A percentile compares a stretch with the other conserved stretches of the same genome.
Conservation (phyloP, 2,888 invertebrate genomes). For the Rhagonycha lutea region DNA sequence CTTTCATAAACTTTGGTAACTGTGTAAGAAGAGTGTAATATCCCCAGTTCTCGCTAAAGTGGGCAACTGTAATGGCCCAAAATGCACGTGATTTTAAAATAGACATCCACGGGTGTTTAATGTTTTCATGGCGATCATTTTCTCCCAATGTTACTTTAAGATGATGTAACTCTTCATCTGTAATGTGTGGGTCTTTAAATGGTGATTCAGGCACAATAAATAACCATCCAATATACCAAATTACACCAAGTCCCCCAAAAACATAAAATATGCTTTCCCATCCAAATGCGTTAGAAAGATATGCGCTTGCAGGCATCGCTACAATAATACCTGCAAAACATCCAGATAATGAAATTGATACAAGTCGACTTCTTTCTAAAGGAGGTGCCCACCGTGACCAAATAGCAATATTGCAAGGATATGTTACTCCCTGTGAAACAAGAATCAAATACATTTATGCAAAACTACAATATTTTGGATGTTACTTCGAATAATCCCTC, state of each 20-base stretch:
- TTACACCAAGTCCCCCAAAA: constrained; percentile 69
- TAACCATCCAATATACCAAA: constrained; percentile 77
- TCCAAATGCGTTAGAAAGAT: constrained; percentile 72
- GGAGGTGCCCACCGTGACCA: constrained; percentile 86
- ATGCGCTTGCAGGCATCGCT: constrained; percentile 77
- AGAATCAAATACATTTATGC: constrained; percentile 16
- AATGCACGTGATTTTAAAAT: constrained; percentile 78
- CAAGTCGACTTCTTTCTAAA: constrained; percentile 75
- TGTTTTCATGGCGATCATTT: constrained; percentile 46
- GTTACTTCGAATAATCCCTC: constrained; percentile 24
- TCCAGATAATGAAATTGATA: constrained; percentile 83
- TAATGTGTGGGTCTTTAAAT: constrained; percentile 73
- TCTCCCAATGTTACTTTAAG: constrained; percentile 66
- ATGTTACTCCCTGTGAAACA: constrained; percentile 68
- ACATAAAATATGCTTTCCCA: constrained; percentile 86
- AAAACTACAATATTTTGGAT: not conserved
- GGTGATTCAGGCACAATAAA: constrained; percentile 74
- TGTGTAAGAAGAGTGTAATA: constrained; percentile 85
- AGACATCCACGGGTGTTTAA: constrained; percentile 64
- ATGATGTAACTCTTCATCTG: constrained; percentile 73
- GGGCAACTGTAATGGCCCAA: constrained; percentile 82
- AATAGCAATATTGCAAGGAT: constrained; percentile 81
- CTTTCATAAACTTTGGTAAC: constrained; percentile 82
- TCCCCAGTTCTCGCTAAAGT: constrained; percentile 90
- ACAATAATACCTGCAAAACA: constrained; percentile 85